Evolutionary conservation across 2,113 vertebrate genomes (phyloP).

Genomic region (Perccottus glenii): DNA sequence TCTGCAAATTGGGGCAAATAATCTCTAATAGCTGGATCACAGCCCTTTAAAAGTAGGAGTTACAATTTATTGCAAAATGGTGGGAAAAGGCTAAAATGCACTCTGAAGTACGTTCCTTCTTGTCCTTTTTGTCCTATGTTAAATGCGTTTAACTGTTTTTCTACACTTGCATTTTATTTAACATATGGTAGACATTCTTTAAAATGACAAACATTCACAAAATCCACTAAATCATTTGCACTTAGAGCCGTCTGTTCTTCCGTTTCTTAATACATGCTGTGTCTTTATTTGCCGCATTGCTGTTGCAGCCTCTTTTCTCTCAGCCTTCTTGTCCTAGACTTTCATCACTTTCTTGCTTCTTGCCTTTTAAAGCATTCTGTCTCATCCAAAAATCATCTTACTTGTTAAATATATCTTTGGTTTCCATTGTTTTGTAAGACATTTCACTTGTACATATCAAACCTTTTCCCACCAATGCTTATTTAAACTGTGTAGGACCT

Average conservation of each 20-base stretch:
- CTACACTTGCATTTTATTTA: conserved; percentile 14
- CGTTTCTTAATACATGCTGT: conserved; percentile 59
- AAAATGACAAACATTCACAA: conserved; percentile 48
- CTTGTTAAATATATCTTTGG: conserved; percentile 64
- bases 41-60: conserved; percentile 73
- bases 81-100: conserved; percentile 67
- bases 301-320: conserved; percentile 59
- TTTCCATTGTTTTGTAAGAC: conserved; percentile 55
- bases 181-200: conserved; percentile 31
- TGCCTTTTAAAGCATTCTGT: conserved; percentile 34
- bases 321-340: conserved; percentile 54
- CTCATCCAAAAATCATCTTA: conserved; percentile 32
- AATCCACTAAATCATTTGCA: conserved; percentile 43
- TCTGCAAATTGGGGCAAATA: conserved; percentile 69
- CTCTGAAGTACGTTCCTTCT: conserved; percentile 45
- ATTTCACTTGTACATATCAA: conserved; percentile 54
- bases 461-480: conserved; percentile 50
- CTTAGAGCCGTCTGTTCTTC: conserved; percentile 44
- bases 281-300: conserved; percentile 71
- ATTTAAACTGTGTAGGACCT: conserved; percentile 54
- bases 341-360: conserved; percentile 66
- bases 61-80: conserved; percentile 72
- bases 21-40: conserved; percentile 72
- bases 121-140: conserved; percentile 46
- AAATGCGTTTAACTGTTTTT: conserved; percentile 23